Conservation (phyloP, 2,113 vertebrate genomes). For the Phaethornis superciliosus region DNA sequence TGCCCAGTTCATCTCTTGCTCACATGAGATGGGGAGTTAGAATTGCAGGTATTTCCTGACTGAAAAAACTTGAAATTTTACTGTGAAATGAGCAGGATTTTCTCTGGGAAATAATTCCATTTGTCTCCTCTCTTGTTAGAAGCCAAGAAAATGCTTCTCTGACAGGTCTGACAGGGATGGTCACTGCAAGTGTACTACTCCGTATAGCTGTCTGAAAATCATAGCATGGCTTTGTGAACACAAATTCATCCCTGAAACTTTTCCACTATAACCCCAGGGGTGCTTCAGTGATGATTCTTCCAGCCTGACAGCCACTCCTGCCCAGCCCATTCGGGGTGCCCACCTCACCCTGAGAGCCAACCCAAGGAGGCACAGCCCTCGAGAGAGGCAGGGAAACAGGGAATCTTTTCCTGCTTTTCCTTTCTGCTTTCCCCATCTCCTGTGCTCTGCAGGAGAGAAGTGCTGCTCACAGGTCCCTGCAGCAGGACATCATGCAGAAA, state of each 20-base stretch:
- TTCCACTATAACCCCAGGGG: accelerated
- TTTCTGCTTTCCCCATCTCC: background rate
- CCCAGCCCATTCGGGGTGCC: background rate
- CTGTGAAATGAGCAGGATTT: background rate
- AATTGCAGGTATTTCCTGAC: background rate
- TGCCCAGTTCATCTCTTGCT: background rate
- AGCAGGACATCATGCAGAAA: background rate
- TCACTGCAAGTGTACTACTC: background rate
- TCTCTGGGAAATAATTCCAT: background rate
- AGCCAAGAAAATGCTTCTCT: background rate
- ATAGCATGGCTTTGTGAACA: accelerated
- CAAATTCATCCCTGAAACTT: background rate
- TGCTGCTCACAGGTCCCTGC: background rate
- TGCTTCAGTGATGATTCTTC: background rate
- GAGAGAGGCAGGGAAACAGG: background rate
- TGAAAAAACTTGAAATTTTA: background rate
- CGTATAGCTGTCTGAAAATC: accelerated
- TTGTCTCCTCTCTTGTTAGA: background rate
- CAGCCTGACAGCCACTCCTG: background rate
- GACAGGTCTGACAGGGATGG: background rate
- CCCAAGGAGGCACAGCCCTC: accelerated
- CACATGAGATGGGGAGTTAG: background rate
- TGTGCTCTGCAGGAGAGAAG: background rate
- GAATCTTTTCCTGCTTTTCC: background rate
- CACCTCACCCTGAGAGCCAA: background rate